Percentiles rank a stretch among this genome's conserved stretches.
Conservation (phyloP, 2,797 vertebrate species). For the Scolopax rusticola region DNA sequence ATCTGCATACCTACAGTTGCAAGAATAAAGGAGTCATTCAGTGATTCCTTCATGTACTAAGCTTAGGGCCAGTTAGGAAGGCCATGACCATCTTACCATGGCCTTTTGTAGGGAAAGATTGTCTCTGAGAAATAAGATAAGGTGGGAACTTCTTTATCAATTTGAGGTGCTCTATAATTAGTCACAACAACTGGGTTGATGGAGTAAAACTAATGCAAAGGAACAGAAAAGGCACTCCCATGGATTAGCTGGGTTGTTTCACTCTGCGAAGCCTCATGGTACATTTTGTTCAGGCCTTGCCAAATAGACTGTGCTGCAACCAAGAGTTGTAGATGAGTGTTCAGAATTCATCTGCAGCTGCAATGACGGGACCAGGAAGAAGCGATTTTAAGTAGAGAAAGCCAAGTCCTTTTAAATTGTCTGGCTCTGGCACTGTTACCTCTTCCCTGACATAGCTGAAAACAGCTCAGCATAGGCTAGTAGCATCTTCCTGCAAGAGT, state of each 20-base stretch:
- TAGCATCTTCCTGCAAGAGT: not conserved
- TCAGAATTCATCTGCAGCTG: not conserved
- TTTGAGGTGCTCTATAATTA: fast-evolving
- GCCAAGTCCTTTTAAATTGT: not conserved
- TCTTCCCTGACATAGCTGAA: not conserved
- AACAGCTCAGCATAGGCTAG: not conserved
- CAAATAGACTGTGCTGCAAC: not conserved
- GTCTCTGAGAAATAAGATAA: not conserved
- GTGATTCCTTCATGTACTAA: no score
- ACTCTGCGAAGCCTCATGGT: not conserved
- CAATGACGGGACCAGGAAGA: not conserved
- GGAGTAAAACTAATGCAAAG: not conserved
- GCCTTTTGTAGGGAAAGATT: not conserved
- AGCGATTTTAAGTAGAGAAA: not conserved
- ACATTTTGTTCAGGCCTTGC: not conserved
- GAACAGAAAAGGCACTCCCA: not conserved
- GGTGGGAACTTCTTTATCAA: not conserved
- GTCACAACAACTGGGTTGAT: not conserved
- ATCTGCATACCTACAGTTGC: no score
- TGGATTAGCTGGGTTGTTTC: not conserved
- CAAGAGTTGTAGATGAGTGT: not conserved
- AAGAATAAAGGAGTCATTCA: no score
- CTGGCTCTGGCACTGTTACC: not conserved
- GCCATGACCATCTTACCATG: no score
- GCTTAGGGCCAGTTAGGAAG: no score